These are phyloP conservation scores for Melanostigma gelatinosum DNA, from an alignment of 2,113 vertebrate genomes.

Conservation along the genomic window DNA sequence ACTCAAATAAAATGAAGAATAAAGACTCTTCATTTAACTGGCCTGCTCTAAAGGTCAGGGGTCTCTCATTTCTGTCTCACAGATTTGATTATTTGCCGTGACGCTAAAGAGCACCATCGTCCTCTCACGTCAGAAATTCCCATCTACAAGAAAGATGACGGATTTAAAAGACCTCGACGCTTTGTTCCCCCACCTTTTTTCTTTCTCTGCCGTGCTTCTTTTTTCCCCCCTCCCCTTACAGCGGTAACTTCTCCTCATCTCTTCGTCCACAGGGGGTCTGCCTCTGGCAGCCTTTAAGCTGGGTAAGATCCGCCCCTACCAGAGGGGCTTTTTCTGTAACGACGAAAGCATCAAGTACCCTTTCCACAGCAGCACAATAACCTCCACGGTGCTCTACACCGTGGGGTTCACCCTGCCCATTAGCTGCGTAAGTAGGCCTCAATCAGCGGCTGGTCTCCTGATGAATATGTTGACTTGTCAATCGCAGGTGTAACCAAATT, in stretches of 20 bases:
- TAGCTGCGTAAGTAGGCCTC: conserved; percentile 94
- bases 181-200: neutral
- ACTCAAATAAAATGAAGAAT: neutral
- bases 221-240: neutral
- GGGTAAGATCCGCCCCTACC: conserved; percentile 95
- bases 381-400: conserved; percentile 90
- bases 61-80: neutral
- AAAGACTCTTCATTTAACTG: neutral
- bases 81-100: neutral
- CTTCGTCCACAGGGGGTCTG: conserved; percentile 93
- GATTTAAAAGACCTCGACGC: neutral
- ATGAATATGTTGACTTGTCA: conserved; percentile 2
- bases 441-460: neutral
- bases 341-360: conserved; percentile 98
- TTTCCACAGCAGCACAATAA: conserved; percentile 94
- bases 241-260: conserved; percentile 83
- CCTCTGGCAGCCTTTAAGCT: conserved; percentile 97
- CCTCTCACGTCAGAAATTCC: neutral
- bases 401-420: conserved; percentile 95
- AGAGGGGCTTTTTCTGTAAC: conserved; percentile 99
- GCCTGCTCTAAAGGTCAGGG: neutral
- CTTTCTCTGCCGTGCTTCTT: neutral
- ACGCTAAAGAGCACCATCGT: neutral
- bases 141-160: neutral
- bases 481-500: neutral